Base-by-base conservation (phyloP, 2,888 invertebrate species). In the Crepidodera aurea region DNA sequence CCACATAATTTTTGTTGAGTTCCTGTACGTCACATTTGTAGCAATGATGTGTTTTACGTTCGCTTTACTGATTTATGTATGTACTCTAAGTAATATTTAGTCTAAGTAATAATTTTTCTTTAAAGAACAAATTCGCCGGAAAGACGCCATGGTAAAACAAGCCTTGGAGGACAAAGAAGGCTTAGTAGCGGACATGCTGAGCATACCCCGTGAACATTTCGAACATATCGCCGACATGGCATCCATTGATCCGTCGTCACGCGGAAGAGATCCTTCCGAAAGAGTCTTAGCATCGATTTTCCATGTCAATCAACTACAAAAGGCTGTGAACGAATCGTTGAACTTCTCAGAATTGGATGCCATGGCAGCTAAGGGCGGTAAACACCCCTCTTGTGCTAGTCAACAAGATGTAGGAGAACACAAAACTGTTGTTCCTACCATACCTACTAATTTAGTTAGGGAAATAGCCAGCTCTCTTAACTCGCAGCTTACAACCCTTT, bases 121-220 rank as follows among this genome's bases (percentile, higher is more conserved):
- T 80, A 46, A 79, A 90, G 93, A 93, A 81, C 86, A 87, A 81
- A 83, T 93, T 66, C 85, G 89, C 67, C 85, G 90, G 64, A 87
- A 91, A 75, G 91, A 92, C 77, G 87, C 88, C 71, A 82, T 87
- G 68, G 88, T 93, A 64, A 86, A 87, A 65, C 85, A 86, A 74
- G 88, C 89, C 44, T 78, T 93, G 68, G 83, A 84, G 60, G 91
- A 92, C 76, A 91, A 92, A 76, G 89, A 90, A 75, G 84, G 85
- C 70, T 83, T 93, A 66, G 88, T 92, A 69, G 91, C 91, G 66
- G 90, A 91, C 77, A 86, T 92, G 77, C 84, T 92, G 74, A 88
- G 89, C 79, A 87, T 92, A 77, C 90, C 91, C 55, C 84, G 86
- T 67, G 88, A 88, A 75, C 88, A 90, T 75, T 88, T 88, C 77